Evolutionary conservation across 2,113 vertebrate genomes (phyloP).

Genomic region (Eublepharis macularius): DNA sequence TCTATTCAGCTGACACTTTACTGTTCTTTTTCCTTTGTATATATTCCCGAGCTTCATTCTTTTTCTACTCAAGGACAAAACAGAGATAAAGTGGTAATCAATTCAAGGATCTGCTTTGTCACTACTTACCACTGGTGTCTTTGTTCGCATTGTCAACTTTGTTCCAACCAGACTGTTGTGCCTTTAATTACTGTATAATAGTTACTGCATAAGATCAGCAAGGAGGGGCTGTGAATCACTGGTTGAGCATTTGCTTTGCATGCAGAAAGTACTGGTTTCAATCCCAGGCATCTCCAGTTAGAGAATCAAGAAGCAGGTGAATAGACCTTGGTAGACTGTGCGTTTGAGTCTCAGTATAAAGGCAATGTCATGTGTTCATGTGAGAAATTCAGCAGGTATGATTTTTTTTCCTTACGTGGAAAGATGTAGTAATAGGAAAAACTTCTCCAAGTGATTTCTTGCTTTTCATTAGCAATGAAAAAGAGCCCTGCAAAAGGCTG

Average conservation of each 20-base stretch:
- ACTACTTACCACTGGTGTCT: fast-evolving
- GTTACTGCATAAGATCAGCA: too few species aligned
- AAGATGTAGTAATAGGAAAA: not conserved
- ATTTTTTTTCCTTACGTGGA: not conserved
- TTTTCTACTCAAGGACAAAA: not conserved
- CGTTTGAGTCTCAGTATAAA: too few species aligned
- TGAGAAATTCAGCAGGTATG: not conserved
- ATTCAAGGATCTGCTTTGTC: not conserved
- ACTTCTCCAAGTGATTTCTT: not conserved
- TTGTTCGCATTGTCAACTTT: not conserved
- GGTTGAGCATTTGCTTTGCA: too few species aligned
- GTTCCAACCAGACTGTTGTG: not conserved
- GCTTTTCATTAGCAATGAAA: not conserved
- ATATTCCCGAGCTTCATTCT: not conserved
- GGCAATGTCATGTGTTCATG: too few species aligned
- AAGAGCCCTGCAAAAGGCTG: too few species aligned
- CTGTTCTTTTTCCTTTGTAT: not conserved
- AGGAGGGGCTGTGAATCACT: too few species aligned
- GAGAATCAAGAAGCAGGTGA: too few species aligned
- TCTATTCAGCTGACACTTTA: not conserved
- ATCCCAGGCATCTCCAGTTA: too few species aligned
- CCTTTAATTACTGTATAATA: not conserved
- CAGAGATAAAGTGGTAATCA: slow-evolving; percentile 38
- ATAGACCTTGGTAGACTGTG: too few species aligned
- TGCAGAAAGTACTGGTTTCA: too few species aligned